A percentile compares a stretch with the other conserved stretches of the same genome.
These are phyloP conservation scores for Papilio machaon DNA, from an alignment of 1,140 invertebrate species.

Conservation along the genomic window DNA sequence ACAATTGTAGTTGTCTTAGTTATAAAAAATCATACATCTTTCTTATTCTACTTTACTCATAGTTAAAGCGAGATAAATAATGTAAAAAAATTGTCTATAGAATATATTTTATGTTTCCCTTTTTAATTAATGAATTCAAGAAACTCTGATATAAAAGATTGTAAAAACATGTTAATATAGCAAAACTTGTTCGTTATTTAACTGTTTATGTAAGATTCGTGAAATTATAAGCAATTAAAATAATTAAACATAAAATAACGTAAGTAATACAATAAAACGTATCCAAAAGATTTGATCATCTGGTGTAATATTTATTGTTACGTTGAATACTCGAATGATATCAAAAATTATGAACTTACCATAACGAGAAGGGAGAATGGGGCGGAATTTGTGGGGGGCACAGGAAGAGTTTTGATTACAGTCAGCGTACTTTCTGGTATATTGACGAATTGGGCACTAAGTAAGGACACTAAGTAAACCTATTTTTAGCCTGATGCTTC, in stretches of 20 bases:
- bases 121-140: not conserved
- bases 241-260: not conserved
- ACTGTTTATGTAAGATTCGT: constrained; percentile 13
- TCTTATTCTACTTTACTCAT: too few species aligned
- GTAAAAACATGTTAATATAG: not conserved
- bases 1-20: too few species aligned
- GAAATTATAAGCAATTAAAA: constrained; percentile 3
- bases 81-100: not conserved
- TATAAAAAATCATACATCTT: too few species aligned
- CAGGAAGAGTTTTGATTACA: constrained; percentile 18
- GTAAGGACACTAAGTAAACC: not conserved
- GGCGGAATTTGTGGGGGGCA: constrained; percentile 38
- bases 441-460: not conserved
- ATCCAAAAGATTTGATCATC: not conserved
- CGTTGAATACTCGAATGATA: not conserved
- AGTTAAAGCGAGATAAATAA: too few species aligned
- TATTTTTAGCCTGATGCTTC: not conserved
- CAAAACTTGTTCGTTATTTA: constrained; percentile 14
- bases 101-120: not conserved
- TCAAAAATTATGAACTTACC: constrained; percentile 28
- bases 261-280: not conserved
- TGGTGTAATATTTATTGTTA: not conserved
- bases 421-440: not conserved
- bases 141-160: not conserved
- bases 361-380: constrained; percentile 38